Evolutionary conservation across 2,888 invertebrate species (phyloP).

Genomic region (Caenorhabditis sp.): DNA sequence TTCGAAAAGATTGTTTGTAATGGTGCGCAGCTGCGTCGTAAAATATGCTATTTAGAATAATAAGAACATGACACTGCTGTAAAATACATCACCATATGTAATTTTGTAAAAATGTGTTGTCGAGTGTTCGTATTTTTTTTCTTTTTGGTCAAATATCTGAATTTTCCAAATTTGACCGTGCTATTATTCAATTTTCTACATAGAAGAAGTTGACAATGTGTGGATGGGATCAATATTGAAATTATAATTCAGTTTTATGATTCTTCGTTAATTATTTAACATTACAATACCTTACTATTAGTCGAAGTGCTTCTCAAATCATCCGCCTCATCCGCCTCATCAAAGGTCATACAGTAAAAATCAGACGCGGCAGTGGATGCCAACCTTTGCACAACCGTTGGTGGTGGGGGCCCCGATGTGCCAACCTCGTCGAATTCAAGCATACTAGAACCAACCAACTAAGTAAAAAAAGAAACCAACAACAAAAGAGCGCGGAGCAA

Average conservation of each 20-base stretch:
- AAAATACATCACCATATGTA: too few species aligned
- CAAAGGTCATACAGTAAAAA: conserved; percentile 58
- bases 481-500: conserved; percentile 12
- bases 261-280: neutral
- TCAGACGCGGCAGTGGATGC: conserved; percentile 39
- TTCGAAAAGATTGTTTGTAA: too few species aligned
- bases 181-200: too few species aligned
- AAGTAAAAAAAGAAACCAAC: conserved; percentile 1
- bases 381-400: conserved; percentile 20
- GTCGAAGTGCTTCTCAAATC: conserved; percentile 31
- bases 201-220: too few species aligned
- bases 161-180: too few species aligned
- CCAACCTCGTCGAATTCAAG: conserved; percentile 40
- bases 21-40: too few species aligned
- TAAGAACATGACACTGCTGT: too few species aligned
- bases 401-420: conserved; percentile 25
- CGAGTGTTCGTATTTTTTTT: too few species aligned
- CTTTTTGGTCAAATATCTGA: too few species aligned
- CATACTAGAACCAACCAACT: conserved; percentile 12
- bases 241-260: neutral
- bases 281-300: conserved; percentile 40
- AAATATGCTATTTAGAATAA: too few species aligned
- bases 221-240: too few species aligned
- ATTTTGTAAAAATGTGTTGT: too few species aligned
- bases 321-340: conserved; percentile 48